Evolutionary conservation across 2,888 invertebrate genomes (phyloP).

Genomic region (Barypeithes pellucidus): DNA sequence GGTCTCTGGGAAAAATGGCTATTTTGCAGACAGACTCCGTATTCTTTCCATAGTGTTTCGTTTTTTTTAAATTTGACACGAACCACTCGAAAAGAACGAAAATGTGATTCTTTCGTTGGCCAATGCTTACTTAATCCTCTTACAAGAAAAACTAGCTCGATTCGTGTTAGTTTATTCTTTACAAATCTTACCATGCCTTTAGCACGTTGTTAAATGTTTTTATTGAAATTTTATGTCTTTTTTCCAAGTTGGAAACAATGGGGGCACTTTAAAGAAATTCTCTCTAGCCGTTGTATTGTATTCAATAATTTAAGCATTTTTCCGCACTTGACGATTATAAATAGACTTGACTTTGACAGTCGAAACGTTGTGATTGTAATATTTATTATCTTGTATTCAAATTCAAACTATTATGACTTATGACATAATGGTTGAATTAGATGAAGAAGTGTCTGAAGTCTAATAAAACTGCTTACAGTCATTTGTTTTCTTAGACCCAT

Average conservation of each 20-base stretch:
- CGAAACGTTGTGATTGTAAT: constrained; percentile 20
- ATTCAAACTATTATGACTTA: constrained; percentile 18
- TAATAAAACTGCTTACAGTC: constrained; percentile 16
- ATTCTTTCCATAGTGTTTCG: no score
- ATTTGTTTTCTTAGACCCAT: constrained; percentile 39
- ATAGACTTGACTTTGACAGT: constrained; percentile 34
- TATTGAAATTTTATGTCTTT: constrained; percentile 35
- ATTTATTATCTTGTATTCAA: constrained; percentile 23
- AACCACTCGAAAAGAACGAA: no score
- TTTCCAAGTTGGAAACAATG: constrained; percentile 21
- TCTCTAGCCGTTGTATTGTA: constrained; percentile 35
- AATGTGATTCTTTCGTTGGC: no score
- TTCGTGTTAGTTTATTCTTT: not conserved
- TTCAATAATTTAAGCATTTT: constrained; percentile 41
- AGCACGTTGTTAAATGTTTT: constrained; percentile 20
- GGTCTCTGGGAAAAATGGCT: no score
- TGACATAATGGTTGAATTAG: constrained; percentile 33
- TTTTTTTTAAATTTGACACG: no score
- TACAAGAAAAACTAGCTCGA: not conserved
- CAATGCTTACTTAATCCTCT: no score
- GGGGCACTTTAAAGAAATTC: constrained; percentile 26
- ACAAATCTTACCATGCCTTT: constrained; percentile 17
- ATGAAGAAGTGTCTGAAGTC: constrained; percentile 18
- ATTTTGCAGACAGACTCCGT: no score
- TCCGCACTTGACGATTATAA: constrained; percentile 32